Evolutionary conservation across 2,113 vertebrate genomes (phyloP).

Genomic region (Glaucomys volans): DNA sequence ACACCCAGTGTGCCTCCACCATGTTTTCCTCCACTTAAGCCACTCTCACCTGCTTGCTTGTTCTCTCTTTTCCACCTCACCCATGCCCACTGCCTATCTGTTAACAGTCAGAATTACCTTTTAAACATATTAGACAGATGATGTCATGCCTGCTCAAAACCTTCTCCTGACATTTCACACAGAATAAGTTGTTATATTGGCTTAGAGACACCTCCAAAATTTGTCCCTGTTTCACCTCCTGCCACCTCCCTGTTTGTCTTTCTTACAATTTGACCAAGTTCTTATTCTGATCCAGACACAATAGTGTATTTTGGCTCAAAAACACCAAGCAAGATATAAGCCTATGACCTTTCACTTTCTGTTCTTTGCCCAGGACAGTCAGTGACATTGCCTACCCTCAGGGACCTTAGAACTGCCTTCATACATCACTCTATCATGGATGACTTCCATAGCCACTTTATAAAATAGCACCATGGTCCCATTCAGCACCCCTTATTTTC

Average conservation of each 20-base stretch:
- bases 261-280: background rate
- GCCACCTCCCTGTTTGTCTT: background rate
- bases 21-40: background rate
- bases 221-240: background rate
- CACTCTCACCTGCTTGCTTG: background rate
- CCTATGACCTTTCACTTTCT: background rate
- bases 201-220: background rate
- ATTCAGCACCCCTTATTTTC: background rate
- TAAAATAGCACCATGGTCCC: background rate
- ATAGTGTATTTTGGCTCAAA: background rate
- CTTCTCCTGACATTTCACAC: background rate
- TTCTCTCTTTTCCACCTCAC: background rate
- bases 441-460: no score
- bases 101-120: background rate
- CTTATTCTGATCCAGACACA: background rate
- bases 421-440: background rate
- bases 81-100: background rate
- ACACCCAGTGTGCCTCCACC: accelerated
- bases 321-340: background rate
- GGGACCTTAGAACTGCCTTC: background rate
- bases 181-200: background rate
- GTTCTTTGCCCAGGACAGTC: background rate
- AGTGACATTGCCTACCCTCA: background rate
- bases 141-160: background rate
- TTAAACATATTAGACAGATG: background rate